These are phyloP conservation scores for Microplitis manilae DNA, from an alignment of 2,888 invertebrate genomes.

Conservation along the genomic window DNA sequence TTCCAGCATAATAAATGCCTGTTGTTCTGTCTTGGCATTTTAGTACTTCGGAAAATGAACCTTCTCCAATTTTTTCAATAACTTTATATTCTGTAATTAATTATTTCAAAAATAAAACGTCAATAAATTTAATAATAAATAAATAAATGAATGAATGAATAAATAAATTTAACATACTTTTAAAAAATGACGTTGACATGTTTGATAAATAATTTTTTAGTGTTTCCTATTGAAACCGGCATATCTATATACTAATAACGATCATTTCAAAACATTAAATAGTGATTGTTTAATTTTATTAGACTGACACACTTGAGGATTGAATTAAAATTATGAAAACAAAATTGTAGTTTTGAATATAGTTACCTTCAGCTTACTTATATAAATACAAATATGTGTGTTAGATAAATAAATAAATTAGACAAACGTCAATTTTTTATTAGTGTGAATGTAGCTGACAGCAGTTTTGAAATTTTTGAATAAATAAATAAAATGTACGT, in stretches of 20 bases:
- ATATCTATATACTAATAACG: neutral
- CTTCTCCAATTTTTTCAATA: slow-evolving; percentile 79
- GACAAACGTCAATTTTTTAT: too few species aligned
- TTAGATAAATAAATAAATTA: too few species aligned
- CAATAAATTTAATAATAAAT: neutral
- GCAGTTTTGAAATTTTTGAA: too few species aligned
- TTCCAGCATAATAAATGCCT: slow-evolving; percentile 76
- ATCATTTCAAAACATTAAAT: neutral
- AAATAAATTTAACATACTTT: slow-evolving; percentile 45
- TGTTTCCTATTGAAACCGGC: slow-evolving; percentile 8
- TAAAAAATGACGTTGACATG: slow-evolving; percentile 50
- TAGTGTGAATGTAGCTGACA: too few species aligned
- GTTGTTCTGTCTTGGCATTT: slow-evolving; percentile 77
- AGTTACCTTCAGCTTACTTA: slow-evolving; percentile 8
- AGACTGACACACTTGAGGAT: neutral
- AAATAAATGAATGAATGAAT: neutral
- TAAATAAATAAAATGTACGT: too few species aligned
- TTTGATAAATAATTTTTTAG: slow-evolving; percentile 33
- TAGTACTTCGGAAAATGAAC: slow-evolving; percentile 80
- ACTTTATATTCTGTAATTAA: slow-evolving; percentile 75
- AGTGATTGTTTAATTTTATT: slow-evolving; percentile 16
- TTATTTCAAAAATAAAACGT: neutral
- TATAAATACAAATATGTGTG: slow-evolving; percentile 1
- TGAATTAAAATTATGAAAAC: slow-evolving; percentile 16
- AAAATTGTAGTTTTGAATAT: slow-evolving; percentile 20